A percentile compares a stretch with the other conserved stretches of the same genome.
Evolutionary conservation across 2,113 vertebrate species (phyloP).

Genomic region (Irena cyanogastra): DNA sequence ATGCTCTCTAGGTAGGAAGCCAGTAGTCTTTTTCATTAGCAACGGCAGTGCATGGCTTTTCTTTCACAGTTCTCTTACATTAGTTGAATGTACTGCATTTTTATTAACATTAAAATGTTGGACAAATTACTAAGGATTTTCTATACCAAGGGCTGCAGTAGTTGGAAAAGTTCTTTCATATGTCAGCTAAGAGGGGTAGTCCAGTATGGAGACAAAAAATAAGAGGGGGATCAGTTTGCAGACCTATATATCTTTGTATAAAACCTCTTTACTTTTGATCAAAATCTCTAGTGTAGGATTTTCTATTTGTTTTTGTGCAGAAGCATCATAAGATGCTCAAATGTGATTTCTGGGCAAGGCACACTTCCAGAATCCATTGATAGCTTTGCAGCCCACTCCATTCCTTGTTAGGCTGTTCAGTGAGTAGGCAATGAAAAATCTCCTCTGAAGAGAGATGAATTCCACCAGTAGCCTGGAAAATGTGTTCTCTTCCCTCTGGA

Average conservation of each 20-base stretch:
- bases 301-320: background rate
- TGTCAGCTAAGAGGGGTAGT: background rate
- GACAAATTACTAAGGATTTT: background rate
- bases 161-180: background rate
- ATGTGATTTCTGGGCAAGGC: slow-evolving; percentile 26
- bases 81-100: background rate
- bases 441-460: slow-evolving; percentile 52
- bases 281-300: background rate
- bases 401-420: slow-evolving; percentile 43
- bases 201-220: background rate
- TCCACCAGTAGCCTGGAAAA: slow-evolving; percentile 57
- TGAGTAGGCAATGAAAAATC: slow-evolving; percentile 56
- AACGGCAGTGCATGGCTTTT: background rate
- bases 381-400: slow-evolving; percentile 13
- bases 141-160: background rate
- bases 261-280: slow-evolving; percentile 13
- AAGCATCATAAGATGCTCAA: slow-evolving; percentile 21
- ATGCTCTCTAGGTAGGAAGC: background rate
- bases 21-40: background rate
- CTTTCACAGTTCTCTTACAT: background rate
- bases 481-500: slow-evolving; percentile 29
- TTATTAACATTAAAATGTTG: background rate
- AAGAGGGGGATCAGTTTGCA: background rate
- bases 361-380: slow-evolving; percentile 31
- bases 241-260: background rate